These are phyloP conservation scores for Harpagifer antarcticus DNA, from an alignment of 2,797 vertebrate genomes.

Conservation along the genomic window DNA sequence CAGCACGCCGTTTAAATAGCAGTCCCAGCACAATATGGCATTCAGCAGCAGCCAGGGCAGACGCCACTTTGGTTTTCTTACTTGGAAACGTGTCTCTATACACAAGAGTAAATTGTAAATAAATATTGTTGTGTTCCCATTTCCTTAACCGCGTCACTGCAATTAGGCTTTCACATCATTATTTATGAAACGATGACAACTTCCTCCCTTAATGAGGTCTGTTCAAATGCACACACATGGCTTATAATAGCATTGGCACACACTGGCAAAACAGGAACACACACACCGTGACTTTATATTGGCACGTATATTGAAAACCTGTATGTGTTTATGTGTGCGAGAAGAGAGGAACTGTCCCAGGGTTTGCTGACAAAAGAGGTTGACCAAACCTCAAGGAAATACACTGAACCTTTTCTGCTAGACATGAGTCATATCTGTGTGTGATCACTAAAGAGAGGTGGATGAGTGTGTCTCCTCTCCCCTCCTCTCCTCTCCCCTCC, in stretches of 20 bases:
- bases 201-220: constrained; percentile 67
- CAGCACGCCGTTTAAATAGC: constrained; percentile 14
- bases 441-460: constrained; percentile 50
- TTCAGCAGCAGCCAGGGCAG: constrained; percentile 69
- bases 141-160: constrained; percentile 63
- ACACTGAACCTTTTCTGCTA: constrained; percentile 69
- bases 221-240: constrained; percentile 56
- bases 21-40: constrained; percentile 54
- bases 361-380: constrained; percentile 60
- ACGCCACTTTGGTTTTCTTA: constrained; percentile 45
- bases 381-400: constrained; percentile 82
- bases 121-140: constrained; percentile 71
- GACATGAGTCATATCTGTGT: constrained; percentile 81
- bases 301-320: constrained; percentile 38
- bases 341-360: constrained; percentile 39
- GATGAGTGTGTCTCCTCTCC: constrained; percentile 35
- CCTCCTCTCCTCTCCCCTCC: too few species aligned
- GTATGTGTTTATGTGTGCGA: constrained; percentile 23
- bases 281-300: constrained; percentile 23
- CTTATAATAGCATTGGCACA: constrained; percentile 62
- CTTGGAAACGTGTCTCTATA: constrained; percentile 59
- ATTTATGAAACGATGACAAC: constrained; percentile 74
- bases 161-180: constrained; percentile 70
- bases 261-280: constrained; percentile 44
- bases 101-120: constrained; percentile 69